phyloP scores from a whole-genome alignment of 2,113 vertebrate species.

The Sitta europaea region DNA sequence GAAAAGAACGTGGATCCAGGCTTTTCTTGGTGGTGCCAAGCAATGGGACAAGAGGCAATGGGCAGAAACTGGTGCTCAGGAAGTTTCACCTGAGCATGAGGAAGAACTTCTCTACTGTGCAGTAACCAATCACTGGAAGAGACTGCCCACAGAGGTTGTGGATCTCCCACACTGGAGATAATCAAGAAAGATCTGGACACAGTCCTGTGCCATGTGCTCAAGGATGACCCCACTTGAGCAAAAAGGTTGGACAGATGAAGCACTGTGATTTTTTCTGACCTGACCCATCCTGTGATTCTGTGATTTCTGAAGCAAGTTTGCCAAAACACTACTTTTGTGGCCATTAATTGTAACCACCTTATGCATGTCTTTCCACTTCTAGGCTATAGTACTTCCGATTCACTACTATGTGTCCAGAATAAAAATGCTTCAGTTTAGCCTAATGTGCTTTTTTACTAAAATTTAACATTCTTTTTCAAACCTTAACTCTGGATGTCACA shows the following conservation, averaged over 20 bases:
- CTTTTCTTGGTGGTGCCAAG: neutral
- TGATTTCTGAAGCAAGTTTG: neutral
- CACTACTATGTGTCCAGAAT: neutral
- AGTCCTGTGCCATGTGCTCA: accelerated
- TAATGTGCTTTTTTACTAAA: neutral
- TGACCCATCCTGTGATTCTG: neutral
- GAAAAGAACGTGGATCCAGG: neutral
- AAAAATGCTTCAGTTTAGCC: neutral
- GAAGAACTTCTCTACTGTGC: neutral
- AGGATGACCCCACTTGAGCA: neutral
- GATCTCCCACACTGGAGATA: no score
- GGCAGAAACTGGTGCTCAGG: neutral
- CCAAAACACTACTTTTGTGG: neutral
- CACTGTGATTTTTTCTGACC: neutral
- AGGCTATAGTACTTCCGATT: neutral
- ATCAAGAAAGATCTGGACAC: neutral
- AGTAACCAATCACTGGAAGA: no score
- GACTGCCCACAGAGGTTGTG: neutral
- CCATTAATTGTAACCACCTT: neutral
- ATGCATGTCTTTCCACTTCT: neutral
- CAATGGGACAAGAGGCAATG: neutral
- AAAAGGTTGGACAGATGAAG: neutral
- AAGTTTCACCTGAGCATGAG: neutral
- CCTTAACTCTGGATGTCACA: neutral
- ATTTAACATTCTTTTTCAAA: neutral